Evolutionary conservation across 2,113 vertebrate species (phyloP).

Genomic region (Oenanthe oenanthe): DNA sequence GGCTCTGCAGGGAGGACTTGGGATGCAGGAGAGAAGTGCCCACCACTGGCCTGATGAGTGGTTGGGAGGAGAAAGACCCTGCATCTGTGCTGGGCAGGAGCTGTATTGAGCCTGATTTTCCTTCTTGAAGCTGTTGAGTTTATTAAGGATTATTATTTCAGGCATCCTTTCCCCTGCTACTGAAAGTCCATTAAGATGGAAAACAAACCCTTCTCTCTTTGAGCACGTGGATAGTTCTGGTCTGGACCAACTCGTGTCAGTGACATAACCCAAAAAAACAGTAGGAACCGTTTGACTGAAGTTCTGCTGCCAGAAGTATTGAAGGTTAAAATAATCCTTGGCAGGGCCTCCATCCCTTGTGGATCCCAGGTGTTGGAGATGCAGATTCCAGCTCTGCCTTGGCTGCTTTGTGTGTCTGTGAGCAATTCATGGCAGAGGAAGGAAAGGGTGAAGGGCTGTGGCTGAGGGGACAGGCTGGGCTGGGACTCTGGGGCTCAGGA

Average conservation of each 20-base stretch:
- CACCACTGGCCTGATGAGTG: accelerated
- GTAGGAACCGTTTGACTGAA: background rate
- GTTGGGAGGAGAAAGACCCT: background rate
- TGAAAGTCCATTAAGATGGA: background rate
- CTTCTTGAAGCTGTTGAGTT: background rate
- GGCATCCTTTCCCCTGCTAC: slow-evolving; percentile 28
- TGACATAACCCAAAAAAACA: slow-evolving; percentile 13
- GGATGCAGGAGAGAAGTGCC: background rate
- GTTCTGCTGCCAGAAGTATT: slow-evolving; percentile 30
- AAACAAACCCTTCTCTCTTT: slow-evolving; percentile 16
- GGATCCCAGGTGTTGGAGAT: slow-evolving; percentile 23
- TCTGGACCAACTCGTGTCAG: slow-evolving; percentile 22
- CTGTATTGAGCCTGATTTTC: background rate
- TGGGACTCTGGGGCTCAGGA: background rate
- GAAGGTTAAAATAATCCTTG: slow-evolving; percentile 64
- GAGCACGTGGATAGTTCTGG: background rate
- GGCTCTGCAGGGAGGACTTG: background rate
- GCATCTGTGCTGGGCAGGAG: background rate
- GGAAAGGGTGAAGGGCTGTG: background rate
- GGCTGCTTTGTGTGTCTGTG: background rate
- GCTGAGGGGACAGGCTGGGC: background rate
- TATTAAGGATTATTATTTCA: slow-evolving; percentile 52
- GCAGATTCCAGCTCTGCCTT: background rate
- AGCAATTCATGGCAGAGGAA: background rate
- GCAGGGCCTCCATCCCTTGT: background rate